These are phyloP conservation scores for Solenopsis invicta DNA, from an alignment of 1,140 invertebrate genomes.

Conservation along the genomic window DNA sequence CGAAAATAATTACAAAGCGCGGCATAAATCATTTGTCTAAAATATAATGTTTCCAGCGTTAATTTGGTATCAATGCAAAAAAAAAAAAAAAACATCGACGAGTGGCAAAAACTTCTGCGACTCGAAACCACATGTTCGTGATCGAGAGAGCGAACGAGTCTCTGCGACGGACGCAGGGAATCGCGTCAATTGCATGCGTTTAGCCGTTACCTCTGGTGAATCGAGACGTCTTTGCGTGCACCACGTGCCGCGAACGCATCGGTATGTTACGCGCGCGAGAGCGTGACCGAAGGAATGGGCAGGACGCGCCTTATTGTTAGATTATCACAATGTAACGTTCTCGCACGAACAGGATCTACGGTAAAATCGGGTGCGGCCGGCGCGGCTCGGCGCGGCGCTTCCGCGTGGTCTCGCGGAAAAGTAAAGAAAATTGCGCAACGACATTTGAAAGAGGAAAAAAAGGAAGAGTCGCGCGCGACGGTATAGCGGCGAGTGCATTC, in stretches of 20 bases:
- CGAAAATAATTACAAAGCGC: conserved; percentile 34
- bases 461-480: not conserved
- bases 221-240: conserved; percentile 64
- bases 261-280: conserved; percentile 65
- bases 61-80: not conserved
- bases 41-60: not conserved
- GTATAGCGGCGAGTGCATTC: not conserved
- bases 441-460: conserved; percentile 25
- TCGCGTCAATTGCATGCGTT: conserved; percentile 20
- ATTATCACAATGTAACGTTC: conserved; percentile 53
- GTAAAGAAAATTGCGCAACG: conserved; percentile 36
- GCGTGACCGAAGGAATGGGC: conserved; percentile 67
- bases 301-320: conserved; percentile 41
- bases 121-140: not conserved
- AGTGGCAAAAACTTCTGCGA: not conserved
- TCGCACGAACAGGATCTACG: conserved; percentile 14
- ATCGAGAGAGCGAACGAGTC: conserved; percentile 7
- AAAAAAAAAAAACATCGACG: no score
- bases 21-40: no score
- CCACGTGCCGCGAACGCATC: conserved; percentile 61
- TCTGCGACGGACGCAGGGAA: not conserved
- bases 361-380: not conserved
- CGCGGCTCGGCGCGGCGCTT: conserved; percentile 7
- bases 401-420: conserved; percentile 29
- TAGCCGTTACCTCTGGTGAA: conserved; percentile 21